Percentiles rank a stretch among this genome's conserved stretches.
These are phyloP conservation scores for Melipona quadrifasciata DNA, from an alignment of 1,140 invertebrate genomes.

Conservation along the genomic window DNA sequence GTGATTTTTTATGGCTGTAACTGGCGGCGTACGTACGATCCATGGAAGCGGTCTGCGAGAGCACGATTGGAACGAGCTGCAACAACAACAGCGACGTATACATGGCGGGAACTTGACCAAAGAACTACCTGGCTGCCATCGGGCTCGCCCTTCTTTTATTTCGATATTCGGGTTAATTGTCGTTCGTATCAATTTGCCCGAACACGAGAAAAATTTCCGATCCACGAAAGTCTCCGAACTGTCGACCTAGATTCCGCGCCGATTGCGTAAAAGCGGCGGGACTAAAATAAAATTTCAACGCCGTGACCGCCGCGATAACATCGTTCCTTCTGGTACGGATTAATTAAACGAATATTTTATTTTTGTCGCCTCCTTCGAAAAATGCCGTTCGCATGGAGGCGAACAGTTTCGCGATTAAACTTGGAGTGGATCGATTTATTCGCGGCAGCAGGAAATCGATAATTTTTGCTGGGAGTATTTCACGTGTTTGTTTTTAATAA, in stretches of 20 bases:
- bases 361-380: background rate
- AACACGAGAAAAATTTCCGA: slow-evolving; percentile 54
- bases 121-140: slow-evolving; percentile 30
- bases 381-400: background rate
- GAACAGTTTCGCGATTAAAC: background rate
- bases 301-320: slow-evolving; percentile 19
- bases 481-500: background rate
- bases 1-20: background rate
- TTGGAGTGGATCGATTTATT: too few relatives aligned
- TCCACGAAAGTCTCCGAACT: slow-evolving; percentile 25
- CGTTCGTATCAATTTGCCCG: slow-evolving; percentile 56
- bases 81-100: slow-evolving; percentile 32
- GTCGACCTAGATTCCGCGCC: slow-evolving; percentile 50
- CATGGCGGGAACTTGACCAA: slow-evolving; percentile 31
- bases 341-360: slow-evolving; percentile 8
- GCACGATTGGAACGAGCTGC: background rate
- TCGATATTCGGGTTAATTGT: slow-evolving; percentile 58
- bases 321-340: background rate
- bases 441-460: background rate
- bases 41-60: slow-evolving; percentile 8
- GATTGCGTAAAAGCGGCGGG: slow-evolving; percentile 39
- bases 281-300: slow-evolving; percentile 30
- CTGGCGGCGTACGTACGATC: slow-evolving; percentile 27
- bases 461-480: too few relatives aligned
- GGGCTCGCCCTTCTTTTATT: slow-evolving; percentile 52